Evolutionary conservation across 2,113 vertebrate species (phyloP), one percentile per base, ranked within the genome.

Genomic region (Melospiza georgiana): DNA sequence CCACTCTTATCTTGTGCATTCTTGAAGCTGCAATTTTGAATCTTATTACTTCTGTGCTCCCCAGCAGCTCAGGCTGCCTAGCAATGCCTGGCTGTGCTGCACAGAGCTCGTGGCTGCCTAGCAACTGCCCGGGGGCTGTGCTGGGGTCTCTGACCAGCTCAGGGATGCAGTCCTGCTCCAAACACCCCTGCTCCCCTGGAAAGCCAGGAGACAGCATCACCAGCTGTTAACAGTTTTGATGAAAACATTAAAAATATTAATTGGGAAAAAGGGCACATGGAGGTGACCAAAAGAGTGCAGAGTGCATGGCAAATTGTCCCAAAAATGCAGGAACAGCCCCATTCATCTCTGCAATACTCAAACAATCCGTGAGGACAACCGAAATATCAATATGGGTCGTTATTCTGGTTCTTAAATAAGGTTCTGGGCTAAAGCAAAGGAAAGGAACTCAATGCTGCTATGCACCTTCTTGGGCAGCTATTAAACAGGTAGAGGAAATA

Each of bases 61-160:
- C 76, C 89, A 73, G 92, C 68, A 91, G 92, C 88, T 93, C 37
- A 9, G 74, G 90, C 93, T 94, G 95, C 96, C 84, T 95, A 95
- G 96, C 97, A 94, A 90, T 96, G 93, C 48, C 90, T 91, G 81
- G 61, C 15, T 90, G 57, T 76, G 75, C 75, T 1, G 37, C 65
- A 23, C 78, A 41, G 39, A 88, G 85, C 91, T 93, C 39, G 0
- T 61, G 52, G 94, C 94, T 97, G 97, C 96, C 91, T 96, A 95
- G 96, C 97, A 97, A 97, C 97, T 76, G 77, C 58, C 85, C 67
- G 23, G 28, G 49, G 87, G 41, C 46, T 82, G 55, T 9, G 2
- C 39, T 18, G 69, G 79, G 61, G 82, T 69, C 59, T 76, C 79
- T 4, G 3, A 33, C 63, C 67, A 25, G 71, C 72, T 81, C 49